Percentiles rank a stretch among this genome's conserved stretches.
phyloP scores from a whole-genome alignment of 2,888 invertebrate genomes.

The Unio pictorum region DNA sequence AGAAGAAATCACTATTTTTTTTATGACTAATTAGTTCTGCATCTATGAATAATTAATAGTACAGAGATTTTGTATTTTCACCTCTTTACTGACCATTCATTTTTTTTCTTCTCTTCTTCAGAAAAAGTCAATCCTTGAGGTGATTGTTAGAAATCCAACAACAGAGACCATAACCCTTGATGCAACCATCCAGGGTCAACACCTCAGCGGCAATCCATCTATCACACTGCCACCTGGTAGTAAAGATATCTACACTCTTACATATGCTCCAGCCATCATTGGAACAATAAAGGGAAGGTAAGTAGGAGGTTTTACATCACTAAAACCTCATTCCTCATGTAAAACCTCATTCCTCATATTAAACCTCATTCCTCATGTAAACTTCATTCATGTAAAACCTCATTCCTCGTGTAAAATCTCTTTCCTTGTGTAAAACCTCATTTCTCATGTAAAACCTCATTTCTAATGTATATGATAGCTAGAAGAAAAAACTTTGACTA shows the following conservation, averaged over 20 bases:
- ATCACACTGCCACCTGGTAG: constrained; percentile 58
- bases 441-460: too few relatives aligned
- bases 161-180: constrained; percentile 58
- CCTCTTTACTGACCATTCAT: background rate
- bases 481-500: too few relatives aligned
- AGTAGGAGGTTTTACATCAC: constrained; percentile 3
- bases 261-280: constrained; percentile 66
- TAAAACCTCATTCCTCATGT: too few relatives aligned
- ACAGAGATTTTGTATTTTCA: background rate
- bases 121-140: constrained; percentile 65
- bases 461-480: too few relatives aligned
- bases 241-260: constrained; percentile 64
- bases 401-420: too few relatives aligned
- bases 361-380: too few relatives aligned
- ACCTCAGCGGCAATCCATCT: constrained; percentile 55
- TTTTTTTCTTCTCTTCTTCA: constrained; percentile 25
- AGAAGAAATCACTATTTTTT: too few relatives aligned
- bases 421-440: too few relatives aligned
- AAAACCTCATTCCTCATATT: too few relatives aligned
- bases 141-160: constrained; percentile 68
- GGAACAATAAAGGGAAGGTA: constrained; percentile 67
- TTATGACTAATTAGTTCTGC: too few relatives aligned
- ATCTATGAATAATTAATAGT: too few relatives aligned
- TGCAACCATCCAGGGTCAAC: constrained; percentile 59
- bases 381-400: too few relatives aligned